These are phyloP conservation scores for Himalopsyche tibetana DNA, from an alignment of 2,888 invertebrate species.

Conservation along the genomic window DNA sequence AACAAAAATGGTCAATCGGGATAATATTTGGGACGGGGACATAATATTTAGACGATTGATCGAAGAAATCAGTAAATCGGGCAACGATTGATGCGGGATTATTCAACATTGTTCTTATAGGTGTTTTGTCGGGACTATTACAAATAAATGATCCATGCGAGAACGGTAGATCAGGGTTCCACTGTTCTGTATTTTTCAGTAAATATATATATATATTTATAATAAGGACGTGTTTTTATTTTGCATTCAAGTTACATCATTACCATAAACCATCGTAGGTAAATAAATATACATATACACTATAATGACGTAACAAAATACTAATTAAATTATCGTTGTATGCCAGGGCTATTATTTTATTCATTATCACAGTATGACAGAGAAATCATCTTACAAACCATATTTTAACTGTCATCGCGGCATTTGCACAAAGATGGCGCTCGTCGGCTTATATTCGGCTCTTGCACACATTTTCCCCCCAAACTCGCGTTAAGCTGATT, in stretches of 20 bases:
- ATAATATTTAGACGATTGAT: constrained; percentile 15
- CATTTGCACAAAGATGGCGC: not conserved
- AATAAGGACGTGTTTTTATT: too few relatives aligned
- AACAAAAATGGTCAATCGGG: constrained; percentile 33
- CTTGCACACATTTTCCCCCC: constrained; percentile 10
- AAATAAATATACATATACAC: too few relatives aligned
- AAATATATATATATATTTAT: too few relatives aligned
- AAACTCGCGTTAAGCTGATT: constrained; percentile 32
- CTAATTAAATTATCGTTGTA: not conserved
- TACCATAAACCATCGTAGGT: too few relatives aligned
- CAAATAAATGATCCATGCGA: too few relatives aligned
- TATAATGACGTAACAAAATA: not conserved
- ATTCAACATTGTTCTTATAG: too few relatives aligned
- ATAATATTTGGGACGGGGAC: constrained; percentile 13
- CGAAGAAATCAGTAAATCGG: too few relatives aligned
- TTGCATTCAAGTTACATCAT: not conserved
- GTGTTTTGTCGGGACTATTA: too few relatives aligned
- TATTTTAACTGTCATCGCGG: constrained; percentile 12
- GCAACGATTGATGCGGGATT: too few relatives aligned
- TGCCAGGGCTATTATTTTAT: not conserved
- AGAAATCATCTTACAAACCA: not conserved
- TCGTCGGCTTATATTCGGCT: constrained; percentile 24
- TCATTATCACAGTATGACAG: not conserved
- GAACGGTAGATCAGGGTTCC: too few relatives aligned
- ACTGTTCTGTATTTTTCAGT: too few relatives aligned